phyloP scores from a whole-genome alignment of 1,140 invertebrate genomes.

The Drosophila prosaltans region DNA sequence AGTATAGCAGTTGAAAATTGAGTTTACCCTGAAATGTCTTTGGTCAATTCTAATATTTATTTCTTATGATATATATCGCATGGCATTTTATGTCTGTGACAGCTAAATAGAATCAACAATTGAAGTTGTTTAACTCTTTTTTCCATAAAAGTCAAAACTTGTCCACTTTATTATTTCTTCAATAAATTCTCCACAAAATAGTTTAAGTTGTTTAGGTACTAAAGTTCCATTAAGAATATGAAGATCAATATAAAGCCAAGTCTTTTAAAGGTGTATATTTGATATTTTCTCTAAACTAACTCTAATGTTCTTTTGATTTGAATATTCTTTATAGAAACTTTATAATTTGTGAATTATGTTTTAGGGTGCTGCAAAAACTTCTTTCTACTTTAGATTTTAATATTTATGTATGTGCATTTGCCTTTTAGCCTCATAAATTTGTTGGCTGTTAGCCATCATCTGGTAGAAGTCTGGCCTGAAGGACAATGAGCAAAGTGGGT shows the following conservation, averaged over 20 bases:
- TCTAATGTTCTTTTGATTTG: too few species aligned
- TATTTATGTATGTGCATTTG: not conserved
- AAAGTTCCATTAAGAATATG: too few species aligned
- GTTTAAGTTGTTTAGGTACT: not conserved
- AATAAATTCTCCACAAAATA: not conserved
- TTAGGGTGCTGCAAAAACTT: too few species aligned
- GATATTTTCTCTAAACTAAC: too few species aligned
- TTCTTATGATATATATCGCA: slow-evolving; percentile 3
- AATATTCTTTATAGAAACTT: too few species aligned
- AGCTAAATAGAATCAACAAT: not conserved
- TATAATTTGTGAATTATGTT: too few species aligned
- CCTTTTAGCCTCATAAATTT: not conserved
- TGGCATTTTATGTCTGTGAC: slow-evolving; percentile 1
- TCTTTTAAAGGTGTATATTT: too few species aligned
- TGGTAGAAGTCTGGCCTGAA: not conserved
- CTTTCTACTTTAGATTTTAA: not conserved
- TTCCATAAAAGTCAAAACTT: slow-evolving; percentile 1
- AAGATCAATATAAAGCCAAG: too few species aligned
- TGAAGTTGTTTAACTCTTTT: not conserved
- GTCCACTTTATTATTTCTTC: not conserved
- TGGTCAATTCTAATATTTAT: slow-evolving; percentile 4
- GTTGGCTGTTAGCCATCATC: slow-evolving; percentile 3
- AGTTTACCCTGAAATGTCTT: slow-evolving; percentile 6
- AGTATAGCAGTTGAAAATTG: slow-evolving; percentile 3
- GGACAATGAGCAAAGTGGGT: slow-evolving; percentile 9